phyloP scores from a whole-genome alignment of 2,113 vertebrate species.

The Psettodes erumei region DNA sequence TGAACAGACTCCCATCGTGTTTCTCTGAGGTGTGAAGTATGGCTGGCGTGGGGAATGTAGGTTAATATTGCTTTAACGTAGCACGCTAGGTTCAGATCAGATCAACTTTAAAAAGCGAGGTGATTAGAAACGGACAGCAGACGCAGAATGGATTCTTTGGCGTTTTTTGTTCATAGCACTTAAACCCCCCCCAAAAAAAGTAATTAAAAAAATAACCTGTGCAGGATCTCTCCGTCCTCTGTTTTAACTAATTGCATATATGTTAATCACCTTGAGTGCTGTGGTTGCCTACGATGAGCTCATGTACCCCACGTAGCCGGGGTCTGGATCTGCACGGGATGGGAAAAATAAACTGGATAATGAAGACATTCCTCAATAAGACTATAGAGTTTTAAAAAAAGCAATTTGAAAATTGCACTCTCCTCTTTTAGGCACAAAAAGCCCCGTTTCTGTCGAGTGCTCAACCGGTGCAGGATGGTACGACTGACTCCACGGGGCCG shows the following conservation, averaged over 20 bases:
- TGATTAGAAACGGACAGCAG: conserved; percentile 6
- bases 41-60: conserved; percentile 60
- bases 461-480: background rate
- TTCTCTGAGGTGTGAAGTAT: conserved; percentile 30
- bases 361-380: conserved; percentile 63
- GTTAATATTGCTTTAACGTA: conserved; percentile 51
- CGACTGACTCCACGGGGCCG: background rate
- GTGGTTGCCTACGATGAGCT: conserved; percentile 9
- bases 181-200: conserved; percentile 29
- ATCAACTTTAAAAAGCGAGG: conserved; percentile 15
- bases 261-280: conserved; percentile 61
- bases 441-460: conserved; percentile 27
- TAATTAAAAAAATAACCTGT: background rate
- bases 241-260: conserved; percentile 52
- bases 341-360: conserved; percentile 1
- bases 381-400: conserved; percentile 63
- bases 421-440: conserved; percentile 66
- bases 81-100: background rate
- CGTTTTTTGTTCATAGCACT: conserved; percentile 42
- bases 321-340: conserved; percentile 10
- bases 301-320: background rate
- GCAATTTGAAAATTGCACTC: conserved; percentile 51
- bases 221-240: conserved; percentile 26
- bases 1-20: conserved; percentile 10
- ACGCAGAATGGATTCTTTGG: conserved; percentile 70